phyloP scores from a whole-genome alignment of 2,113 vertebrate species.

The Chlorodrepanis virens region DNA sequence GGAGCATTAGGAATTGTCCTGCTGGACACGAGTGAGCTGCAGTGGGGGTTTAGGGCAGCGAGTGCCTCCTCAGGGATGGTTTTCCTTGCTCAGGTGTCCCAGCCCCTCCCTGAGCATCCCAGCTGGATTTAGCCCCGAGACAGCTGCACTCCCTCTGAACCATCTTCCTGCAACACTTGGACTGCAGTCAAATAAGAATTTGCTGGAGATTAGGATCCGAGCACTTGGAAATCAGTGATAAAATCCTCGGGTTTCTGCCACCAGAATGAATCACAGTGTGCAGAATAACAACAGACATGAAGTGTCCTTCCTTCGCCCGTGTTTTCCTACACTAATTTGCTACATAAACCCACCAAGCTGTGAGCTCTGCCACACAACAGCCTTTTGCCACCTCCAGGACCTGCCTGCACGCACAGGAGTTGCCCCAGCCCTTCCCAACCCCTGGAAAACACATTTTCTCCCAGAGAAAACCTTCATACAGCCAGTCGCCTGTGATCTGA shows the following conservation, averaged over 20 bases:
- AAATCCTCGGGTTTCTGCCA: background rate
- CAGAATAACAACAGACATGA: fast-evolving
- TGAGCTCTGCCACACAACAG: background rate
- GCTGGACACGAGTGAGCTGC: fast-evolving
- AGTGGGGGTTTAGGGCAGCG: background rate
- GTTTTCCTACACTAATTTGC: background rate
- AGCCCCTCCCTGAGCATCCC: background rate
- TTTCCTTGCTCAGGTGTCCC: background rate
- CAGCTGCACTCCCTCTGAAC: background rate
- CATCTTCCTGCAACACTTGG: background rate
- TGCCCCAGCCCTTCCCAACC: background rate
- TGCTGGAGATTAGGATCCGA: background rate
- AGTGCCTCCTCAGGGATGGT: background rate
- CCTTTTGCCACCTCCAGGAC: background rate
- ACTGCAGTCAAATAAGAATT: background rate
- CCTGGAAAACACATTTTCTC: fast-evolving
- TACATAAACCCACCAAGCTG: background rate
- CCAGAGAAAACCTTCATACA: background rate
- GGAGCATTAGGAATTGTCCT: background rate
- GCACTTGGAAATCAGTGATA: background rate
- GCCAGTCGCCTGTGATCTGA: background rate
- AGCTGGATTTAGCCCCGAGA: background rate
- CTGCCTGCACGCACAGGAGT: background rate
- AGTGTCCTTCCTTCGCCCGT: background rate
- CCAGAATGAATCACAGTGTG: background rate